Evolutionary conservation across 2,113 vertebrate genomes (phyloP), one percentile per base, ranked within the genome.

Genomic region (Polypterus senegalus): DNA sequence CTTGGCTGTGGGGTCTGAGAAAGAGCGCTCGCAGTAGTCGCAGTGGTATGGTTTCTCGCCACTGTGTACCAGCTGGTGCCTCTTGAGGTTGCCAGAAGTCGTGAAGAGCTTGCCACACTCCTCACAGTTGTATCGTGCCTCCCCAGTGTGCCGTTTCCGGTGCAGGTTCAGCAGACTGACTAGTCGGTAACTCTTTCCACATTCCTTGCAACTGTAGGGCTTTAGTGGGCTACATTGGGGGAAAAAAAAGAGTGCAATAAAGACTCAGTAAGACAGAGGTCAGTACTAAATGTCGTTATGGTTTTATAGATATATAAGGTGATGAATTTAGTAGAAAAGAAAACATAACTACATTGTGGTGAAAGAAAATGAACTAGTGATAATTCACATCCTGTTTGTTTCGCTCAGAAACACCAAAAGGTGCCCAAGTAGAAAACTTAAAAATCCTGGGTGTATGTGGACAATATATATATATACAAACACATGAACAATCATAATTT

Each of bases 1-100:
- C 83, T 98, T 97, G 63, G 96, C 97, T 0, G 96, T 97, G 79
- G 96, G 96, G 71, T 98, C 94, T 0, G 96, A 98, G 81, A 98
- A 98, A 45, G 92, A 86, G 59, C 94, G 92, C 4, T 91, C 87
- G 0, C 94, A 98, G 88, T 85, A 95, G 79, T 94, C 89, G 0
- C 96, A 98, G 71, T 90, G 91, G 79, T 97, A 95, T 0, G 96
- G 96, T 70, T 98, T 98, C 82, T 96, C 91, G 0, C 96, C 94
- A 0, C 92, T 98, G 85, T 98, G 96, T 69, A 98, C 94, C 83
- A 98, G 85, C 79, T 93, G 91, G 82, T 97, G 96, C 8, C 96
- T 85, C 71, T 98, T 98, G 63, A 97, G 88, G 78, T 98, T 98
- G 66, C 96, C 94, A 0, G 94, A 97, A 3, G 96, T 97, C 72